Evolutionary conservation across 2,797 vertebrate species (phyloP).

Genomic region (Hypotaenidia okinawae): DNA sequence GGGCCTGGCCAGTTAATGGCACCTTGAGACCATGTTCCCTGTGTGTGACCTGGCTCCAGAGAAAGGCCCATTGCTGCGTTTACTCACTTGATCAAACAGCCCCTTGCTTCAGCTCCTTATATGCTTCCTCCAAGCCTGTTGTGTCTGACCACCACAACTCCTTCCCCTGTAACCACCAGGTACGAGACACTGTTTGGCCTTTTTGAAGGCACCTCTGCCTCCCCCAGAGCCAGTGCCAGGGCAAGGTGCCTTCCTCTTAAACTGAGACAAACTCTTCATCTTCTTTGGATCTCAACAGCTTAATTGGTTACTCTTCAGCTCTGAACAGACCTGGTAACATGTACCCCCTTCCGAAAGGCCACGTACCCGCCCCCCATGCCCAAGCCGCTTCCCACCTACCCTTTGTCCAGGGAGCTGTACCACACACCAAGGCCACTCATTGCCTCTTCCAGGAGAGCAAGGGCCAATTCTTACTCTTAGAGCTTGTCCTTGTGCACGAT

Average conservation of each 20-base stretch:
- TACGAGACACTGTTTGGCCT: too few species aligned
- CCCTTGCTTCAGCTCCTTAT: neutral
- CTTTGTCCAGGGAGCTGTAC: neutral
- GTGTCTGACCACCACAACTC: neutral
- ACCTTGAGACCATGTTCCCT: too few species aligned
- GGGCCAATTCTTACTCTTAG: neutral
- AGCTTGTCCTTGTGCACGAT: accelerated
- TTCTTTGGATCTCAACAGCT: neutral
- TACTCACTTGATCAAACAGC: accelerated
- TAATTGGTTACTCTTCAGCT: neutral
- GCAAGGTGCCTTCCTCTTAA: neutral
- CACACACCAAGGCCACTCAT: accelerated
- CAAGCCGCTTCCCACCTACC: too few species aligned
- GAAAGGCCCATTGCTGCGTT: accelerated
- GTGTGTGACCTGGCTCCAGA: neutral
- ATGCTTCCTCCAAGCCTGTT: accelerated
- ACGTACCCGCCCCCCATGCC: neutral
- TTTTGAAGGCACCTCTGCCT: too few species aligned
- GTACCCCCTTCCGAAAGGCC: neutral
- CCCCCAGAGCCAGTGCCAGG: neutral
- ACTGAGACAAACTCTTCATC: too few species aligned
- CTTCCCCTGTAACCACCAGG: accelerated
- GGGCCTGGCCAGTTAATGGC: neutral
- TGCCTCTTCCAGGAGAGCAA: too few species aligned
- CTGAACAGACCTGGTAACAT: neutral